Evolutionary conservation across 2,888 invertebrate species (phyloP), one percentile per base, ranked within the genome.

Genomic region (Cosmia trapezina): DNA sequence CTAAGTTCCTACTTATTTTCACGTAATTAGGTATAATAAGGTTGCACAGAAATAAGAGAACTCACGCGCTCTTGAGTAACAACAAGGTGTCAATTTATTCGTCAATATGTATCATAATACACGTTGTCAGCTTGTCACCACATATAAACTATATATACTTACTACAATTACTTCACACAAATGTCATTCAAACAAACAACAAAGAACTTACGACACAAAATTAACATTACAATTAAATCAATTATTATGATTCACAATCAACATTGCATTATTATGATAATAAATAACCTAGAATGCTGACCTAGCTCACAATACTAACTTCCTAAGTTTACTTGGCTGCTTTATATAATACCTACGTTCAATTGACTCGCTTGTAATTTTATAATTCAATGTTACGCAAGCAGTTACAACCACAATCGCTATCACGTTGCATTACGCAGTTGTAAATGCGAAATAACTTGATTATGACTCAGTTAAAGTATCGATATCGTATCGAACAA

Each of bases 381-480:
- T 81, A 84, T 85, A 77, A 83, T 77, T 78, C 83, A 81, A 81
- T 60, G 78, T 86, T 86, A 81, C 68, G 76, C 72, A 83, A 85
- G 45, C 53, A 56, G 61, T 80, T 70, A 60, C 73, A 70, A 73
- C 80, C 67, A 37, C 70, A 81, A 70, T 67, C 43, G 67, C 71
- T 86, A 84, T 86, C 82, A 65, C 59, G 68, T 86, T 84, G 73
- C 86, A 68, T 84, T 84, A 76, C 82, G 73, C 65, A 73, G 77
- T 73, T 75, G 54, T 75, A 71, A 73, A 74, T 51, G 78, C 54
- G 69, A 85, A 78, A 85, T 71, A 85, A 85, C 77, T 77, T 59
- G 77, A 80, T 80, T 73, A 62, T 83, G 84, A 78, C 67, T 85
- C 78, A 85, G 61, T 69, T 73, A 45, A 33, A 60, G 56, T 76